Percentiles rank a stretch among this genome's conserved stretches.
Evolutionary conservation across 2,888 invertebrate genomes (phyloP).

Genomic region (Chironomus tentans): DNA sequence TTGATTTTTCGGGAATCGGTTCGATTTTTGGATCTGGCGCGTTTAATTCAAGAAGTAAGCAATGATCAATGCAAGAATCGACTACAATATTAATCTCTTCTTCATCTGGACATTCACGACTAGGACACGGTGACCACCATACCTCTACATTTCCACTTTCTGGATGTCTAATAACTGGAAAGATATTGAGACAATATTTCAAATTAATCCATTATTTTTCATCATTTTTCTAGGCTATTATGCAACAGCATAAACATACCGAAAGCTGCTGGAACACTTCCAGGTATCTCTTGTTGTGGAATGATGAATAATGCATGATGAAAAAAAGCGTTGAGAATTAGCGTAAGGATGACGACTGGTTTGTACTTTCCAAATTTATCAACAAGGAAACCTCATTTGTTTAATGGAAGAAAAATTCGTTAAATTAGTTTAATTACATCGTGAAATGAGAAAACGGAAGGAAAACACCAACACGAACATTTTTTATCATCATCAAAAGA

Average conservation of each 20-base stretch:
- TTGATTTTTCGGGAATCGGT: slow-evolving; percentile 33
- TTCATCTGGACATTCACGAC: slow-evolving; percentile 66
- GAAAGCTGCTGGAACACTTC: slow-evolving; percentile 64
- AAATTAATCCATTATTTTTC: not conserved
- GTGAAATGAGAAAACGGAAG: not conserved
- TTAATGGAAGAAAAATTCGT: not conserved
- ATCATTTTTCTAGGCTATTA: not conserved
- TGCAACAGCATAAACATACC: slow-evolving; percentile 46
- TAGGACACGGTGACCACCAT: slow-evolving; percentile 77
- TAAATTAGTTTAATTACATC: slow-evolving; percentile 9
- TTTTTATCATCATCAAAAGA: not conserved
- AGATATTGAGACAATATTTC: not conserved
- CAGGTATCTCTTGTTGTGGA: slow-evolving; percentile 69
- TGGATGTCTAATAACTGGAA: slow-evolving; percentile 48
- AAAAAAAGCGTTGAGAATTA: slow-evolving; percentile 66
- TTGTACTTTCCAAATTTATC: slow-evolving; percentile 83
- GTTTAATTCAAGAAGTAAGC: slow-evolving; percentile 44
- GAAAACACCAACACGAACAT: not conserved
- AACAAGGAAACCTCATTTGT: slow-evolving; percentile 59
- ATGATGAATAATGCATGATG: slow-evolving; percentile 71
- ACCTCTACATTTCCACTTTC: slow-evolving; percentile 62
- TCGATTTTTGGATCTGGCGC: slow-evolving; percentile 38
- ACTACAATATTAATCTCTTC: slow-evolving; percentile 63
- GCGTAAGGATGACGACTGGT: slow-evolving; percentile 66
- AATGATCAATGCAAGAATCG: slow-evolving; percentile 64